These are phyloP conservation scores for Andricus quercusramuli DNA, from an alignment of 2,888 invertebrate species.

Conservation along the genomic window DNA sequence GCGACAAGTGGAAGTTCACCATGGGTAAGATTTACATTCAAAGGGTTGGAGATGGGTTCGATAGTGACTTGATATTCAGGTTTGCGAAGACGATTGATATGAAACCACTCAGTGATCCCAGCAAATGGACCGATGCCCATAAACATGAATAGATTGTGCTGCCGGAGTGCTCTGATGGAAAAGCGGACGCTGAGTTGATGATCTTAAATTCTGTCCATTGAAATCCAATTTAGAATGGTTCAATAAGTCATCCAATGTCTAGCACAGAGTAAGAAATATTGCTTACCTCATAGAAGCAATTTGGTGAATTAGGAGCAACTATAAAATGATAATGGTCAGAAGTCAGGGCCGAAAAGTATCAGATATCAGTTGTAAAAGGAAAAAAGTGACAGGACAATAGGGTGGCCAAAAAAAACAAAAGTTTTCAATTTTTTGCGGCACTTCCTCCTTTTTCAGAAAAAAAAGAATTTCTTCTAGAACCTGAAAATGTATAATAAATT, in stretches of 20 bases:
- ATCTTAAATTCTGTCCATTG: neutral
- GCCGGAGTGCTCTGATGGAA: slow-evolving; percentile 54
- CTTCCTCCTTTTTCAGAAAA: no score
- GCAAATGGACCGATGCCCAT: slow-evolving; percentile 68
- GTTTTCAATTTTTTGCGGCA: no score
- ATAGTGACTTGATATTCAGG: neutral
- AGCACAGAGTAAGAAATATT: neutral
- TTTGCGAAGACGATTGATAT: neutral
- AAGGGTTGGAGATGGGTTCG: neutral
- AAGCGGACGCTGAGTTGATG: slow-evolving; percentile 34
- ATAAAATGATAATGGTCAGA: no score
- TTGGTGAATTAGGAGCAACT: no score
- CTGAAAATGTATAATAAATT: no score
- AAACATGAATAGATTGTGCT: slow-evolving; percentile 66
- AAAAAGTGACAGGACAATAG: no score
- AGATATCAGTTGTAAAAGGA: no score
- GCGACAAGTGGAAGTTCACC: neutral
- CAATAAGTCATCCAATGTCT: neutral
- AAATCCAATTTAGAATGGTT: neutral
- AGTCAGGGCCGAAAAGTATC: no score
- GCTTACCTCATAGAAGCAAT: neutral
- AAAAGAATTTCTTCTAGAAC: no score
- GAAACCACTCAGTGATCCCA: slow-evolving; percentile 54
- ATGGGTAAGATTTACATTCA: neutral
- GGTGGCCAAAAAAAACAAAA: no score